Evolutionary conservation across 2,888 invertebrate species (phyloP), one percentile per base, ranked within the genome.

Genomic region (Antitype chi): DNA sequence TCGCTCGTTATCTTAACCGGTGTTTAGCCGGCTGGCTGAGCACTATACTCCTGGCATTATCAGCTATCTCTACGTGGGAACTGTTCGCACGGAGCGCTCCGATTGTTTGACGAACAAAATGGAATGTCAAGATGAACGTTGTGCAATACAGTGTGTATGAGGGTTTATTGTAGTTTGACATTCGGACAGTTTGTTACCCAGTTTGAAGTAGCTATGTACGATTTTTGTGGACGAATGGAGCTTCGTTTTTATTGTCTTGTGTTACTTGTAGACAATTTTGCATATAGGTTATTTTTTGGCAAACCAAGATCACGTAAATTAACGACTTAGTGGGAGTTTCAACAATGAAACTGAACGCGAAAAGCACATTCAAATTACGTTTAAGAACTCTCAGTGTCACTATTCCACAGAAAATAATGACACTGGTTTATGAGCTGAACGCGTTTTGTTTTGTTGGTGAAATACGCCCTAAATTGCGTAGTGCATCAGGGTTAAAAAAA

Each of bases 71-170:
- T 80, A 86, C 93, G 94, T 96, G 96, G 92, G 96, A 96, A 92
- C 81, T 68, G 82, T 94, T 96, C 96, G 86, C 96, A 96, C 94
- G 94, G 88, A 87, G 89, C 86, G 87, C 89, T 89, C 90, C 87
- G 92, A 94, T 93, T 93, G 93, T 94, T 91, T 93, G 92, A 90
- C 90, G 92, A 92, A 95, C 94, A 95, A 94, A 95, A 94, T 91
- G 94, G 94, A 96, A 96, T 96, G 96, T 96, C 96, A 96, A 95
- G 96, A 96, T 94, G 94, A 92, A 93, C 91, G 91, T 96, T 95
- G 94, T 89, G 95, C 93, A 96, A 95, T 85, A 84, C 90, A 62
- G 55, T 83, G 78, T 70, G 89, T 91, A 87, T 89, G 86, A 84
- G 84, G 76, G 74, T 82, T 84, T 77, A 53, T 68, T 53, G 32